These are phyloP conservation scores for Apoda limacodes DNA, from an alignment of 2,888 invertebrate genomes.

Conservation along the genomic window DNA sequence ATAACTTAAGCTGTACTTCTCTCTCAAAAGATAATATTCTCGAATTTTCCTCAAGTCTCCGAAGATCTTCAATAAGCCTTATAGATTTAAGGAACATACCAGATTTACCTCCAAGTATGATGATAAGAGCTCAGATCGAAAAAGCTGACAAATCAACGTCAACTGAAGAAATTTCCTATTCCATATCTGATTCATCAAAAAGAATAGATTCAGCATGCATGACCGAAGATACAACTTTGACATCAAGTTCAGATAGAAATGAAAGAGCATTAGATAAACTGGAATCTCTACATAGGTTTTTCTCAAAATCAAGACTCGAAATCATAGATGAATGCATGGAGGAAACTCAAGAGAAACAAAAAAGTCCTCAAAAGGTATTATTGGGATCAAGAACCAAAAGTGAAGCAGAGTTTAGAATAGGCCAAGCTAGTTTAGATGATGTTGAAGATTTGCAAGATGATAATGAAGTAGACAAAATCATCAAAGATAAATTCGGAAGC, in stretches of 20 bases:
- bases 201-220: conserved; percentile 48
- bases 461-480: conserved; percentile 22
- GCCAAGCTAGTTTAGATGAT: conserved; percentile 56
- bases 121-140: conserved; percentile 48
- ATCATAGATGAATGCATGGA: conserved; percentile 59
- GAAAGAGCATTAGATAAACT: conserved; percentile 53
- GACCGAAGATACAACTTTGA: conserved; percentile 50
- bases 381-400: conserved; percentile 13
- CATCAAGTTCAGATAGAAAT: conserved; percentile 38
- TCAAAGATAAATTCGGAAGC: no score
- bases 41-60: conserved; percentile 42
- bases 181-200: conserved; percentile 42
- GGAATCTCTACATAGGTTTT: conserved; percentile 55
- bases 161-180: conserved; percentile 52
- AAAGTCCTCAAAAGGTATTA: conserved; percentile 23
- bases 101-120: conserved; percentile 54
- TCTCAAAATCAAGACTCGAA: conserved; percentile 54
- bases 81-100: conserved; percentile 56
- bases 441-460: conserved; percentile 57
- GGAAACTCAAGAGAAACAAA: conserved; percentile 36
- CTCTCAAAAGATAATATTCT: conserved; percentile 32
- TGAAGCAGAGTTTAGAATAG: conserved; percentile 30
- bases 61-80: conserved; percentile 48
- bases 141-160: conserved; percentile 57
- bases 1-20: conserved; percentile 34